These are phyloP conservation scores for Hippocampus barbouri DNA, from an alignment of 2,113 vertebrate species.

Conservation along the genomic window DNA sequence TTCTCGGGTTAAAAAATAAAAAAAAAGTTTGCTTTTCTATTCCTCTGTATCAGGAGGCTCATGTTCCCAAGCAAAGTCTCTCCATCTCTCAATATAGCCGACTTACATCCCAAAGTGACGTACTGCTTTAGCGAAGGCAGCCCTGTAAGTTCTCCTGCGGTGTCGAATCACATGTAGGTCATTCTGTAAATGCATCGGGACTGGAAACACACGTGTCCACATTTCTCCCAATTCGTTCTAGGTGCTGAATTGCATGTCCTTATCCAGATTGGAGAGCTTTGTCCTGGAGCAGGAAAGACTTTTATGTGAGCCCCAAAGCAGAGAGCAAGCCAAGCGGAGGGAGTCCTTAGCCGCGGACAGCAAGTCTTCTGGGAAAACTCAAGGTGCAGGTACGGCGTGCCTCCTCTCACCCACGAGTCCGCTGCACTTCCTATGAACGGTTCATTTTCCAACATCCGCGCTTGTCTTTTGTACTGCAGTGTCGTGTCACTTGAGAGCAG, in stretches of 20 bases:
- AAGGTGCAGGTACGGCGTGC: conserved; percentile 50
- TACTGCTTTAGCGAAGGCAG: conserved; percentile 79
- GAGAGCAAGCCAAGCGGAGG: conserved; percentile 16
- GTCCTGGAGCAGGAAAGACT: conserved; percentile 81
- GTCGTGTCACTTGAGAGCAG: conserved; percentile 30
- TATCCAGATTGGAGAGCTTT: conserved; percentile 81
- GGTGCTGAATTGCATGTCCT: conserved; percentile 75
- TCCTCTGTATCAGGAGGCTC: conserved; percentile 77
- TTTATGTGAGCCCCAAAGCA: conserved; percentile 35
- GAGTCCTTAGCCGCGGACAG: conserved; percentile 26
- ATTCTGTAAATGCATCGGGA: not conserved
- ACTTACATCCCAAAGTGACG: conserved; percentile 78
- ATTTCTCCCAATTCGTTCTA: conserved; percentile 36
- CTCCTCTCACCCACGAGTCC: not conserved
- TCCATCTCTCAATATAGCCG: conserved; percentile 75
- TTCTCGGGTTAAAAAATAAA: not conserved
- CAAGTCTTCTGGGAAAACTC: conserved; percentile 40
- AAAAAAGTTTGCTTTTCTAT: conserved; percentile 11
- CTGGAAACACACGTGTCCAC: no score
- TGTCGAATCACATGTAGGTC: not conserved
- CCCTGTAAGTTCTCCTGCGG: conserved; percentile 45
- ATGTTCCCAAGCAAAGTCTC: conserved; percentile 87
- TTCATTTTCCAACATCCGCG: no score
- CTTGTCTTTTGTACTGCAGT: conserved; percentile 12
- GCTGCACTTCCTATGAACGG: not conserved